These are phyloP conservation scores for Sebastes vulpes DNA, from an alignment of 2,797 vertebrate species.

Conservation along the genomic window DNA sequence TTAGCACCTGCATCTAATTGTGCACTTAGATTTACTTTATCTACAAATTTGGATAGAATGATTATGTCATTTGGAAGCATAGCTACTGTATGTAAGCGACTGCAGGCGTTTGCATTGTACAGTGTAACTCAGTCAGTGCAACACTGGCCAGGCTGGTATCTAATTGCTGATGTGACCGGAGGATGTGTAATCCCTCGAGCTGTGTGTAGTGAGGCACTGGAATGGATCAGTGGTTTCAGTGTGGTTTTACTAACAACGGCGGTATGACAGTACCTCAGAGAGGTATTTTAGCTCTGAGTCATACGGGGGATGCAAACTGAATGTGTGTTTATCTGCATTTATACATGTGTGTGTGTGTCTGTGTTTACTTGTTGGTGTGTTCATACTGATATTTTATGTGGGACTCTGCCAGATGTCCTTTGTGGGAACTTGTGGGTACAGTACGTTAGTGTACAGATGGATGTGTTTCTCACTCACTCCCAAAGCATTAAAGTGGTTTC, in stretches of 20 bases:
- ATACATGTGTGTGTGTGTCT: not conserved
- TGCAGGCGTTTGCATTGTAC: slow-evolving; percentile 2
- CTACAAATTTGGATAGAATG: not conserved
- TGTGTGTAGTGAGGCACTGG: slow-evolving; percentile 32
- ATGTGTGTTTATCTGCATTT: not conserved
- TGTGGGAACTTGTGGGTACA: slow-evolving; percentile 40
- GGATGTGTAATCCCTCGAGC: slow-evolving; percentile 50
- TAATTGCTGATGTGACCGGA: slow-evolving; percentile 51
- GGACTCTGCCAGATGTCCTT: slow-evolving; percentile 5
- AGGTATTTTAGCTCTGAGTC: slow-evolving; percentile 25
- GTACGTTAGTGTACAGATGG: slow-evolving; percentile 26
- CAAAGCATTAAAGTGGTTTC: slow-evolving; percentile 14
- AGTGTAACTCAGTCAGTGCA: slow-evolving; percentile 10
- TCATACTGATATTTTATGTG: not conserved
- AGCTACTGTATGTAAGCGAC: not conserved
- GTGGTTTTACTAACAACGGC: slow-evolving; percentile 46
- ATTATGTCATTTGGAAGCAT: not conserved
- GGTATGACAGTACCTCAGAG: slow-evolving; percentile 39
- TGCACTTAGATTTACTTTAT: not conserved
- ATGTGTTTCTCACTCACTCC: slow-evolving; percentile 15
- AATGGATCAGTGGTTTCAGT: slow-evolving; percentile 52
- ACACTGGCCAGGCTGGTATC: slow-evolving; percentile 28
- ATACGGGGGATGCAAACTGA: not conserved
- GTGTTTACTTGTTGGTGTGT: not conserved
- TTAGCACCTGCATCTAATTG: not conserved